Percentiles rank a stretch among this genome's conserved stretches.
phyloP scores from a whole-genome alignment of 2,113 vertebrate genomes.

The Gallinago media region DNA sequence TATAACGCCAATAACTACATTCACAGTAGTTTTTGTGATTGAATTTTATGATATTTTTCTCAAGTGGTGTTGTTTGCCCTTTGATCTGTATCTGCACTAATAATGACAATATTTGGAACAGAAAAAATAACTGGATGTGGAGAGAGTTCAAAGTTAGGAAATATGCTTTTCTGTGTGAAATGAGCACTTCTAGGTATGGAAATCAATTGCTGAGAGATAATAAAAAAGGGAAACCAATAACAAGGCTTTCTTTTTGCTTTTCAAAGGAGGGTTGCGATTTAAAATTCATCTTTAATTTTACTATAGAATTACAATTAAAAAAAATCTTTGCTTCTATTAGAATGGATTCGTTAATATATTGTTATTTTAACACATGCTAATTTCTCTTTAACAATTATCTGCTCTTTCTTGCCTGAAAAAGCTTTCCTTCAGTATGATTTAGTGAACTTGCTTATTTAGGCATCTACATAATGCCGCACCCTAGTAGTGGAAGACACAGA shows the following conservation, averaged over 20 bases:
- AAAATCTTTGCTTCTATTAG: neutral
- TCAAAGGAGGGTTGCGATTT: neutral
- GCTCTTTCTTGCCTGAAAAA: neutral
- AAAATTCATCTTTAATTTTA: neutral
- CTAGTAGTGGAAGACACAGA: too few relatives aligned
- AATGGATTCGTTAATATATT: neutral
- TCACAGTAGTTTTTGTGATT: neutral
- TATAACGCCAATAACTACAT: neutral
- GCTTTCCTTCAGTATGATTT: neutral
- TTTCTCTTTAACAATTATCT: neutral
- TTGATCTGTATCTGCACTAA: neutral
- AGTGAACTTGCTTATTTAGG: neutral
- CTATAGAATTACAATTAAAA: neutral
- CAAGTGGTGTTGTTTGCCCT: neutral
- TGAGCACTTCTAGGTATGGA: neutral
- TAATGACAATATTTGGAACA: neutral
- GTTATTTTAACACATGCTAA: neutral
- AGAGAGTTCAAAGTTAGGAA: neutral
- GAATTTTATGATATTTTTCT: neutral
- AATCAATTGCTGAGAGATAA: neutral
- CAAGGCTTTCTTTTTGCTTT: neutral
- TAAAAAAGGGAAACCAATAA: neutral
- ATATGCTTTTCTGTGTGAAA: neutral
- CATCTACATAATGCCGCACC: neutral
- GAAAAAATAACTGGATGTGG: neutral